These are phyloP conservation scores for Onthophagus taurus DNA, from an alignment of 1,140 invertebrate species.

Conservation along the genomic window DNA sequence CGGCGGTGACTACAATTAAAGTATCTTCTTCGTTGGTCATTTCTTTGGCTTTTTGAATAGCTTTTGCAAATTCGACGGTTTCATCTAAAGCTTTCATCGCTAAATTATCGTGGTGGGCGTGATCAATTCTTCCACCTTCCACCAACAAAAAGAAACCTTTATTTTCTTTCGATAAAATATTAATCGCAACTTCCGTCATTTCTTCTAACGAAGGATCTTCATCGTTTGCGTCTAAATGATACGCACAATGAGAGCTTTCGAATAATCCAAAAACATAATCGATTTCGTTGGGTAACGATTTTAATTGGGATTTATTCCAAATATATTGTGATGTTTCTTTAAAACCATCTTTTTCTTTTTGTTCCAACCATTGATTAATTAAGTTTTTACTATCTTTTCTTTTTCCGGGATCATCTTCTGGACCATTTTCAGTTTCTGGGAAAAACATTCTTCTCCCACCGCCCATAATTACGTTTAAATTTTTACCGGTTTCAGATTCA, in stretches of 20 bases:
- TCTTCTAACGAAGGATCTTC: slow-evolving; percentile 59
- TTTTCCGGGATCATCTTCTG: slow-evolving; percentile 40
- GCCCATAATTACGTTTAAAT: slow-evolving; percentile 59
- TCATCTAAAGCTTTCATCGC: slow-evolving; percentile 58
- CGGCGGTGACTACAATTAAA: slow-evolving; percentile 54
- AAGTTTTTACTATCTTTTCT: slow-evolving; percentile 41
- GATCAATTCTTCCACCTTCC: slow-evolving; percentile 65
- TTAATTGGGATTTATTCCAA: slow-evolving; percentile 49
- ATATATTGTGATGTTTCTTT: slow-evolving; percentile 45
- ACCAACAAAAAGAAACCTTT: slow-evolving; percentile 62
- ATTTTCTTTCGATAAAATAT: slow-evolving; percentile 53
- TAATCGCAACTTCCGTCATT: slow-evolving; percentile 73
- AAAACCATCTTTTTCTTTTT: slow-evolving; percentile 30
- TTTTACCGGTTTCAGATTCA: slow-evolving; percentile 51
- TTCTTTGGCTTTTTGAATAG: slow-evolving; percentile 48
- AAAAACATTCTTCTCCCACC: slow-evolving; percentile 64
- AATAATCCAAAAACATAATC: slow-evolving; percentile 55
- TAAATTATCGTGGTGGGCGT: slow-evolving; percentile 57
- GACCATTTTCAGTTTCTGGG: slow-evolving; percentile 47
- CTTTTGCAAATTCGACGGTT: slow-evolving; percentile 57
- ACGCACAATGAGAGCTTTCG: slow-evolving; percentile 43
- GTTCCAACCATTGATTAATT: slow-evolving; percentile 42
- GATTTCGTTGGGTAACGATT: slow-evolving; percentile 32
- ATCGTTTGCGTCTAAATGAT: slow-evolving; percentile 47
- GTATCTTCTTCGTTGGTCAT: slow-evolving; percentile 44